These are phyloP conservation scores for Trichonephila clavipes DNA, from an alignment of 1,140 invertebrate species.

Conservation along the genomic window DNA sequence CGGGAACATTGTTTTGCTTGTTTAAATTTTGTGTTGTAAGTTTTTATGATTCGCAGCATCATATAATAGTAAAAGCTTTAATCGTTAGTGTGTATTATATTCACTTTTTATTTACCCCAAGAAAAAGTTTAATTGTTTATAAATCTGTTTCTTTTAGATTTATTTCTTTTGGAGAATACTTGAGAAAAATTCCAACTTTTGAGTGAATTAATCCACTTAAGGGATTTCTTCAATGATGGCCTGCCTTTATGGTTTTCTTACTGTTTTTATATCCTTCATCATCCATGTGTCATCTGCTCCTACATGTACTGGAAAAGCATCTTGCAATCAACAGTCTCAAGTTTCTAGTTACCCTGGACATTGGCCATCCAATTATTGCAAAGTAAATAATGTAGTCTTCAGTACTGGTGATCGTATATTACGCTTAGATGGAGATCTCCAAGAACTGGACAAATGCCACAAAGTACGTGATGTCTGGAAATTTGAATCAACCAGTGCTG, in stretches of 20 bases:
- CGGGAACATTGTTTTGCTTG: too few species aligned
- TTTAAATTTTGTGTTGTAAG: too few species aligned
- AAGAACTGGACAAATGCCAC: constrained; percentile 67
- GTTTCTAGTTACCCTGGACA: constrained; percentile 70
- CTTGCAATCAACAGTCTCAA: constrained; percentile 1
- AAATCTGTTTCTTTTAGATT: neutral
- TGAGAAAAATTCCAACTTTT: neutral
- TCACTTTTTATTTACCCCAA: neutral
- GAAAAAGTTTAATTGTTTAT: neutral
- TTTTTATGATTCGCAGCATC: too few species aligned
- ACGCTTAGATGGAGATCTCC: constrained; percentile 41
- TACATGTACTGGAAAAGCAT: constrained; percentile 42
- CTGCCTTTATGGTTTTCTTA: neutral
- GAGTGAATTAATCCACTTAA: neutral
- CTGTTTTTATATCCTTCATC: constrained; percentile 1
- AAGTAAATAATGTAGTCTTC: constrained; percentile 62
- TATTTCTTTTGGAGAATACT: neutral
- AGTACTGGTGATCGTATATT: constrained; percentile 56
- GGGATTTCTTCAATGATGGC: neutral
- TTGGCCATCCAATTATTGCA: constrained; percentile 73
- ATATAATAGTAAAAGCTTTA: too few species aligned
- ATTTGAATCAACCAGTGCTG: constrained; percentile 49
- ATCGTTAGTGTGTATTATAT: neutral
- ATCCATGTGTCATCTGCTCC: constrained; percentile 55
- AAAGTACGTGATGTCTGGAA: constrained; percentile 71